Percentiles rank a stretch among this genome's conserved stretches.
Evolutionary conservation across 2,888 invertebrate species (phyloP).

Genomic region (Tachystola acroxantha): DNA sequence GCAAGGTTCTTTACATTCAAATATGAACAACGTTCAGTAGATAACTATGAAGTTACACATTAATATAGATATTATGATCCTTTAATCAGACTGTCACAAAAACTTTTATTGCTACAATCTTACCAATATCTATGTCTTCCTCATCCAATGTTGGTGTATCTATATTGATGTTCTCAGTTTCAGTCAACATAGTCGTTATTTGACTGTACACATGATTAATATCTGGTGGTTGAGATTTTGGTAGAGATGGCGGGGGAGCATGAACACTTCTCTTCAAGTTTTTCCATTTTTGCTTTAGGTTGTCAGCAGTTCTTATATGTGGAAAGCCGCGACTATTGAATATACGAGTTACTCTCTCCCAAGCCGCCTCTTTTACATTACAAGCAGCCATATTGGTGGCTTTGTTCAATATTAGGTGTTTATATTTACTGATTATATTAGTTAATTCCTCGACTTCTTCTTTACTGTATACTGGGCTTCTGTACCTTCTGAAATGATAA

Average conservation of each 20-base stretch:
- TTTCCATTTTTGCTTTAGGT: constrained; percentile 57
- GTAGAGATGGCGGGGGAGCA: constrained; percentile 40
- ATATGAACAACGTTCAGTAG: too few species aligned
- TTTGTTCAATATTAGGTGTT: constrained; percentile 49
- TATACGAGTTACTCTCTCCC: constrained; percentile 48
- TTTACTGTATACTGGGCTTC: constrained; percentile 46
- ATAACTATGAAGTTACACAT: too few species aligned
- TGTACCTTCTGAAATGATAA: constrained; percentile 30
- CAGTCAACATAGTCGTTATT: constrained; percentile 29
- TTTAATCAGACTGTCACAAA: too few species aligned
- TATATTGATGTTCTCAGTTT: constrained; percentile 2
- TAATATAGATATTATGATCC: too few species aligned
- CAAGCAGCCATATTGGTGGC: constrained; percentile 36
- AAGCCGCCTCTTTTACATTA: constrained; percentile 50
- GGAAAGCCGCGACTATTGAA: constrained; percentile 44
- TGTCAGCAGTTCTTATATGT: constrained; percentile 37
- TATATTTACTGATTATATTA: constrained; percentile 47
- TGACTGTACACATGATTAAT: constrained; percentile 33
- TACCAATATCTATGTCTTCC: constrained; percentile 13
- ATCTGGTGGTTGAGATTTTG: constrained; percentile 31
- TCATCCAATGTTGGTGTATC: constrained; percentile 10
- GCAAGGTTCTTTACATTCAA: too few species aligned
- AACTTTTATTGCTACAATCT: too few species aligned
- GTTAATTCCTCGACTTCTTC: constrained; percentile 47
- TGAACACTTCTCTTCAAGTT: constrained; percentile 52